phyloP scores from a whole-genome alignment of 2,113 vertebrate species.

The Labeo catla region DNA sequence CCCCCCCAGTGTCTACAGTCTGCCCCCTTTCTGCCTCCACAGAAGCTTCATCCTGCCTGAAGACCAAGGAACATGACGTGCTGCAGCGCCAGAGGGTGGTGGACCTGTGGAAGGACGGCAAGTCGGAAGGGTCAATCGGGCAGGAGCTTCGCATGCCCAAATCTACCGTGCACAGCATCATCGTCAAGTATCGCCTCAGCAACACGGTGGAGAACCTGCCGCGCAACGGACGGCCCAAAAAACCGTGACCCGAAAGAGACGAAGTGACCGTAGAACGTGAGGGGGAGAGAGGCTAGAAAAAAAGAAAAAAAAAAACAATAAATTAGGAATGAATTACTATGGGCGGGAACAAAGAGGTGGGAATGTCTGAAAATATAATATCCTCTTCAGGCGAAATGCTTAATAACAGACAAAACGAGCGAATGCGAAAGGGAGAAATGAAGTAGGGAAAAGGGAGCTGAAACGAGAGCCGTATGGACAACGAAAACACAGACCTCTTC shows the following conservation, averaged over 20 bases:
- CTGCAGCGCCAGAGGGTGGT: constrained; percentile 82
- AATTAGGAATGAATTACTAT: too few relatives aligned
- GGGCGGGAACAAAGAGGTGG: constrained; percentile 21
- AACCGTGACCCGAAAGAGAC: constrained; percentile 67
- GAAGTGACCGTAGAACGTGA: not conserved
- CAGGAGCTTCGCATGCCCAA: constrained; percentile 82
- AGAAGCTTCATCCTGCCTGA: constrained; percentile 76
- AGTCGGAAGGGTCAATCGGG: constrained; percentile 81
- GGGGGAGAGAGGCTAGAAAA: constrained; percentile 32
- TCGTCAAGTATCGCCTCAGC: constrained; percentile 83
- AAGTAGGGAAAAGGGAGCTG: constrained; percentile 26
- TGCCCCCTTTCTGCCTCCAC: constrained; percentile 83
- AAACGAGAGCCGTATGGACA: constrained; percentile 41
- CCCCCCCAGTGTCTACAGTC: constrained; percentile 80
- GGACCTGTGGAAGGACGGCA: constrained; percentile 84
- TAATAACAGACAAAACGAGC: not conserved
- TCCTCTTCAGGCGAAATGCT: not conserved
- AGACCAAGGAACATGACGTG: constrained; percentile 84
- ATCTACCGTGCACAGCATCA: constrained; percentile 84
- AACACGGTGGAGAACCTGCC: constrained; percentile 84
- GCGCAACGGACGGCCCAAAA: constrained; percentile 80
- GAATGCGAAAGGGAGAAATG: not conserved
- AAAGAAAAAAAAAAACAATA: not conserved
- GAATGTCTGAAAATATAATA: constrained; percentile 35
- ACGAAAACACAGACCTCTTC: constrained; percentile 26